Conservation (phyloP, 2,113 vertebrate genomes). For the Bujurquina vittata region DNA sequence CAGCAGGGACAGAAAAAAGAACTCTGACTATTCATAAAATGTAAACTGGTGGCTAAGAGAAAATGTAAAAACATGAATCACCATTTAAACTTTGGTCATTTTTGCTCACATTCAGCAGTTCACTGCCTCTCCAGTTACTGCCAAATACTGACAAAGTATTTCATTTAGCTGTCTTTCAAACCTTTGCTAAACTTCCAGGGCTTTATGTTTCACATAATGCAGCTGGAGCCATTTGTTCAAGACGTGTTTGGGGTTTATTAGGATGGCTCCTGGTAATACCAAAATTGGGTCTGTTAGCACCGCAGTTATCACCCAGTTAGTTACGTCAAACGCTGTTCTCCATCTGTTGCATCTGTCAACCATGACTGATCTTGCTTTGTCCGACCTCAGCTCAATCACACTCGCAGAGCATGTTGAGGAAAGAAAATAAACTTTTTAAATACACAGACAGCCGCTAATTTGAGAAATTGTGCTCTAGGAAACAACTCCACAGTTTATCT, state of each 20-base stretch:
- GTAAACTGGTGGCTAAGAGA: neutral
- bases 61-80: neutral
- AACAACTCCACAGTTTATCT: slow-evolving; percentile 21
- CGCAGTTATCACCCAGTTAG: neutral
- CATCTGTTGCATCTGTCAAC: slow-evolving; percentile 12
- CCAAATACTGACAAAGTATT: too few relatives aligned
- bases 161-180: too few relatives aligned
- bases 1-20: neutral
- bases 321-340: slow-evolving; percentile 16
- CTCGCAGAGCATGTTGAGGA: neutral
- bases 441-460: neutral
- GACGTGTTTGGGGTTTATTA: neutral
- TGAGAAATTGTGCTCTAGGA: slow-evolving; percentile 8
- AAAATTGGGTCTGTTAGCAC: slow-evolving; percentile 9
- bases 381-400: neutral
- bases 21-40: too few relatives aligned
- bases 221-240: neutral
- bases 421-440: neutral
- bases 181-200: neutral
- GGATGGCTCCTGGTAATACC: neutral
- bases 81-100: too few relatives aligned
- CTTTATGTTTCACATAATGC: neutral
- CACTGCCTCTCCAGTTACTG: too few relatives aligned
- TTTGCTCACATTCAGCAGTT: too few relatives aligned
- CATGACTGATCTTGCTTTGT: neutral